Conservation (phyloP, 2,113 vertebrate species). For the Syngnathus typhle region DNA sequence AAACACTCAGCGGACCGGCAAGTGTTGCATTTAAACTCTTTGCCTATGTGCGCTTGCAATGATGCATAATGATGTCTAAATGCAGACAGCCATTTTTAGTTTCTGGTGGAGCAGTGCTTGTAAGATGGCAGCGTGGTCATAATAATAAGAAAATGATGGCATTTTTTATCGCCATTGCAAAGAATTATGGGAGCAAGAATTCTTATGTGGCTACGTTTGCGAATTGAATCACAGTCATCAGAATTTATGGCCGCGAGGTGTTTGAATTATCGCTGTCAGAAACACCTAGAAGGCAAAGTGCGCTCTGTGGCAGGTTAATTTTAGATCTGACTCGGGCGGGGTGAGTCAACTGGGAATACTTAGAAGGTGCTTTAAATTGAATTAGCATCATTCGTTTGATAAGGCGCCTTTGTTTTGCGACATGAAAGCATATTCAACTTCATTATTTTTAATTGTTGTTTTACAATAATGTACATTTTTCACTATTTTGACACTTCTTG, state of each 20-base stretch:
- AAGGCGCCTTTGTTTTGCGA: too few species aligned
- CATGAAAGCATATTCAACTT: not conserved
- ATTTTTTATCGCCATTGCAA: too few species aligned
- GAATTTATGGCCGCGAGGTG: not conserved
- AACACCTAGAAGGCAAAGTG: constrained; percentile 26
- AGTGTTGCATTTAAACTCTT: constrained; percentile 14
- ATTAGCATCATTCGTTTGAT: not conserved
- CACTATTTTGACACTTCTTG: not conserved
- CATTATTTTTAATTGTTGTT: not conserved
- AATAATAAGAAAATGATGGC: not conserved
- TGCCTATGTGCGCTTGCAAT: constrained; percentile 13
- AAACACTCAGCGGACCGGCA: constrained; percentile 37
- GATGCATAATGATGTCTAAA: not conserved
- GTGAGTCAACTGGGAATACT: constrained; percentile 15
- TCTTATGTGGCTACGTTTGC: not conserved
- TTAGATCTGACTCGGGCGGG: constrained; percentile 22
- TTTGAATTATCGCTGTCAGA: constrained; percentile 28
- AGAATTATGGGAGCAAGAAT: not conserved
- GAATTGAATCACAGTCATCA: not conserved
- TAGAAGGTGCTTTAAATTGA: not conserved
- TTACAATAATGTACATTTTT: not conserved
- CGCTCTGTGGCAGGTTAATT: constrained; percentile 22
- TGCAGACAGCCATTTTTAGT: not conserved
- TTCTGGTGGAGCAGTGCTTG: not conserved
- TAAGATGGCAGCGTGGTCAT: not conserved